Conservation (phyloP, 2,113 vertebrate genomes). For the Prolemur simus region DNA sequence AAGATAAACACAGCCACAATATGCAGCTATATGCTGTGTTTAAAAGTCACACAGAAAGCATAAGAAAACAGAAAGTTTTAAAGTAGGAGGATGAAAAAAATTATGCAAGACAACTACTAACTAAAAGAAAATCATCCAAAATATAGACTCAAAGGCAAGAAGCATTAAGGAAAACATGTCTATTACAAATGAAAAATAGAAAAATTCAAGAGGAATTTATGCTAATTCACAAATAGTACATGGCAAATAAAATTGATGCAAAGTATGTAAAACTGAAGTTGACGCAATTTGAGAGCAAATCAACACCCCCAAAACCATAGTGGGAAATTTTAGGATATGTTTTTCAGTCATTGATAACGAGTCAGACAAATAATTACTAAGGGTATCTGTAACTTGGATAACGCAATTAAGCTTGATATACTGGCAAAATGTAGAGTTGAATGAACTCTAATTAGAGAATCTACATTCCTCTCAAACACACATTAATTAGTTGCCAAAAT, state of each 20-base stretch:
- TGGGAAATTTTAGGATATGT: neutral
- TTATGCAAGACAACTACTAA: neutral
- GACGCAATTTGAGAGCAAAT: neutral
- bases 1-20: neutral
- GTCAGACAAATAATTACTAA: neutral
- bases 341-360: neutral
- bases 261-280: neutral
- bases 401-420: neutral
- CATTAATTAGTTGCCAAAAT: neutral
- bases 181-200: neutral
- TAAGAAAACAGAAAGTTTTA: neutral
- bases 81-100: neutral
- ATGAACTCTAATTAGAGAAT: neutral
- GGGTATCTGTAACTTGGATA: neutral
- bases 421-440: neutral
- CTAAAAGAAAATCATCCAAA: neutral
- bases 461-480: neutral
- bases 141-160: neutral
- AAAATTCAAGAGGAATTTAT: neutral
- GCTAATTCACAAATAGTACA: neutral
- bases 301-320: neutral
- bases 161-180: neutral
- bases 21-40: neutral
- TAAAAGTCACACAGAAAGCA: neutral
- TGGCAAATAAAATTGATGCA: neutral